Base-by-base conservation (phyloP, 2,888 invertebrate species). In the Parnassius orleans region DNA sequence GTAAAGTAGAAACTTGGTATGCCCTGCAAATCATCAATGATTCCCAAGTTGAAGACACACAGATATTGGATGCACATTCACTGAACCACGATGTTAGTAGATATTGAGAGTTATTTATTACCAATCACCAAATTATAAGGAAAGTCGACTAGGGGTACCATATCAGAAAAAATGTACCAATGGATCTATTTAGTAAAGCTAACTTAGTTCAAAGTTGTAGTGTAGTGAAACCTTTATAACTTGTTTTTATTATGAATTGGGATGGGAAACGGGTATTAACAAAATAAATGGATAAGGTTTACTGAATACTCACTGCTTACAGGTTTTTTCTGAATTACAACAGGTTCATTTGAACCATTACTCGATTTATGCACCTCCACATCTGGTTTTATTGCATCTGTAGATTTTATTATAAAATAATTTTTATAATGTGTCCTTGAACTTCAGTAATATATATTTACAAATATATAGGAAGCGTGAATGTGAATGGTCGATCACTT, bases 1-100 rank as follows among this genome's bases (percentile, higher is more conserved):
- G 79, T 77, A 79, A 79, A 80, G 77, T 81, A 86, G 83, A 72
- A 77, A 87, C 79, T 87, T 85, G 80, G 77, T 85, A 89, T 89
- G 84, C 86, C 92, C 92, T 92, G 92, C 77, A 91, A 91, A 90
- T 89, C 84, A 90, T 88, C 86, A 92, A 92, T 83, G 88, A 86
- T 84, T 84, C 89, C 89, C 83, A 86, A 81, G 71, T 87, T 91
- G 90, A 89, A 90, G 91, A 91, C 90, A 90, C 91, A 91, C 91
- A 91, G 91, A 91, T 84, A 88, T 78, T 80, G 60, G 48, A 57
- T 73, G 72, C 80, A 83, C 82, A 82, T 81, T 83, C 76, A 79
- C 74, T 79, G 75, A 77, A 78, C 75, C 71, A 74, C 73, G 68
- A 72, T 78, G 81, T 85, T 77, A 80, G 80, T 80, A 75, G 68